Evolutionary conservation across 1,140 invertebrate species (phyloP), one percentile per base, ranked within the genome.

Genomic region (Eriosoma lanigerum): DNA sequence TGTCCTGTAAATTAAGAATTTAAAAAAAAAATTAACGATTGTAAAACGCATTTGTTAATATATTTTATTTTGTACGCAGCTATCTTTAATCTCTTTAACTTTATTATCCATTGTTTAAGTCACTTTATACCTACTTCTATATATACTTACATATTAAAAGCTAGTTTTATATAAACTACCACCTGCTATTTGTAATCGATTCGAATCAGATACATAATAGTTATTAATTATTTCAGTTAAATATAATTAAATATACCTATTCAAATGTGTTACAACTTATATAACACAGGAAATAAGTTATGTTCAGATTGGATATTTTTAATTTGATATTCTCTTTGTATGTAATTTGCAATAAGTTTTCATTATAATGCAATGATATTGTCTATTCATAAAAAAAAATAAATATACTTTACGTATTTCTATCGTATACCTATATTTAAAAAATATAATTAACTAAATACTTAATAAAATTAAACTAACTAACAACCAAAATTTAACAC

Each of bases 51-150:
- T 26, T 6, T 60, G 26, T 60, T 60, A 29, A 60, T 60, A 8
- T 38, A 4, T 38, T 38, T 38, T 60, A 26, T 60, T 17, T 29
- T 60, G 5, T 60, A 60, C 4, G 0, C 26, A 6, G 1, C 17
- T 60, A 60, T 60, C 58, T 26, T 6, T 8, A 60, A 60, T 60
- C 58, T 10, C 58, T 60, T 26, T 17, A 8, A 0, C 24, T 60
- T 60, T 60, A 60, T 60, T 60, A 15, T 60, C 17, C 58, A 60
- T 60, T 60, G 58, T 60, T 60, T 60, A 15, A 60, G 26, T 60
- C 15, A 60, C 26, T 29, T 15, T 19, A 19, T 17, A 26, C 13
- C 1, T 29, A 60, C 26, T 26, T 17, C 24, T 26, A 60, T 60
- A 0, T 60, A 60, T 19, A 26, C 8, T 60, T 60, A 60, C n/a